These are phyloP conservation scores for Ibidorhyncha struthersii DNA, from an alignment of 2,113 vertebrate genomes.

Conservation along the genomic window DNA sequence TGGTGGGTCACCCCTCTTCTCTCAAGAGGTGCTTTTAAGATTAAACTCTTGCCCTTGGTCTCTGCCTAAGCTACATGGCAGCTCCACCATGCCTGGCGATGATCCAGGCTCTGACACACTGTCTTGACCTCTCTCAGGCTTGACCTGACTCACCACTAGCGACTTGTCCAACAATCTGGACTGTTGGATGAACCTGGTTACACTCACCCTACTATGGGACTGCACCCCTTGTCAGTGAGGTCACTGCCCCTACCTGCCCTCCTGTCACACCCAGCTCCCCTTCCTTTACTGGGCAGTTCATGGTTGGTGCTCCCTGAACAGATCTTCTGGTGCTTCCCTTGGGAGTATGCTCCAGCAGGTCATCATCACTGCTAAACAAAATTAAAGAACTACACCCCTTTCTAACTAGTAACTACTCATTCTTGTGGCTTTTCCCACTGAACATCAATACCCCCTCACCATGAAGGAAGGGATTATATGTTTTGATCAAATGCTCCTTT, in stretches of 20 bases:
- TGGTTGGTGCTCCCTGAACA: background rate
- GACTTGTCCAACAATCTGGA: background rate
- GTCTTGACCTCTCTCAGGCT: background rate
- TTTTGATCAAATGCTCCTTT: background rate
- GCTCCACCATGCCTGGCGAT: background rate
- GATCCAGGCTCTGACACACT: background rate
- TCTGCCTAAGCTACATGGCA: background rate
- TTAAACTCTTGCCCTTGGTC: background rate
- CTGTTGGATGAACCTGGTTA: background rate
- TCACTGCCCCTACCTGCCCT: background rate
- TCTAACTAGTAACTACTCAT: background rate
- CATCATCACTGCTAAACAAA: background rate
- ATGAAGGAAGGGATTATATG: background rate
- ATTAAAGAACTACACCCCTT: background rate
- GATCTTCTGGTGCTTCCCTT: background rate
- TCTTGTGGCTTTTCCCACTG: background rate
- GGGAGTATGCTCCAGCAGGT: background rate
- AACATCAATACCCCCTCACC: background rate
- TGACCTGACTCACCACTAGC: background rate
- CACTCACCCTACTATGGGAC: background rate
- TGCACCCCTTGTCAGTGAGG: background rate
- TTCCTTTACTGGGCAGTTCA: background rate
- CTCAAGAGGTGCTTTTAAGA: background rate
- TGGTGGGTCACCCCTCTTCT: background rate
- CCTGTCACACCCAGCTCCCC: background rate